Evolutionary conservation across 2,888 invertebrate genomes (phyloP), one percentile per base, ranked within the genome.

Genomic region (Aphidius colemani): DNA sequence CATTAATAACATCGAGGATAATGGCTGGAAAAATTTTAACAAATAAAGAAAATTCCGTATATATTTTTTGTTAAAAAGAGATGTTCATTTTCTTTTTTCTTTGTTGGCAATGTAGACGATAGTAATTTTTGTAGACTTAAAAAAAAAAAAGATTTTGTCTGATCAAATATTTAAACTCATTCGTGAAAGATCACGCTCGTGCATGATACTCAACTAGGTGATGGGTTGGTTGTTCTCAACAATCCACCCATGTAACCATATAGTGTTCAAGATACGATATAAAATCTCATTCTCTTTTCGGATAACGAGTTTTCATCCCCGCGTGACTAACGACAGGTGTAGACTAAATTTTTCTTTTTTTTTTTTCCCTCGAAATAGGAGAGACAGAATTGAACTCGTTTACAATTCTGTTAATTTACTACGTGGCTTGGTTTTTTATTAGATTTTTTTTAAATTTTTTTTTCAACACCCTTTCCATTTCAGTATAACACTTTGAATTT

Each of bases 161-260:
- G 69, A 69, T 73, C 73, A 72, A 73, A 73, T 72, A 73, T 73
- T 72, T 70, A 71, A 72, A 67, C 68, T 71, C 69, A 71, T 69
- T 70, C 68, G 62, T 64, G 67, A 58, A 49, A 69, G 67, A 72
- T 72, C 70, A 72, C 66, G 59, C 30, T 30, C 30, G 30, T 30
- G 30, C 5, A 30, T 30, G 30, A 30, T 30, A 30, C 30, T 30
- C 30, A 30, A 30, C 30, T 30, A 5, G 30, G 30, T 30, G 61
- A 63, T 48, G 45, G 59, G 39, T 44, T 51, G 55, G 60, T 61
- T 68, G 61, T 65, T 66, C 59, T 53, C 30, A 30, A 30, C 30
- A 30, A 30, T 30, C 30, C 5, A 30, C 5, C 30, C 30, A 30
- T 30, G 30, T 30, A 30, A 30, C 30, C 30, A 30, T 30, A 30